Conservation (phyloP, 2,113 vertebrate genomes). For the Melanostigma gelatinosum region DNA sequence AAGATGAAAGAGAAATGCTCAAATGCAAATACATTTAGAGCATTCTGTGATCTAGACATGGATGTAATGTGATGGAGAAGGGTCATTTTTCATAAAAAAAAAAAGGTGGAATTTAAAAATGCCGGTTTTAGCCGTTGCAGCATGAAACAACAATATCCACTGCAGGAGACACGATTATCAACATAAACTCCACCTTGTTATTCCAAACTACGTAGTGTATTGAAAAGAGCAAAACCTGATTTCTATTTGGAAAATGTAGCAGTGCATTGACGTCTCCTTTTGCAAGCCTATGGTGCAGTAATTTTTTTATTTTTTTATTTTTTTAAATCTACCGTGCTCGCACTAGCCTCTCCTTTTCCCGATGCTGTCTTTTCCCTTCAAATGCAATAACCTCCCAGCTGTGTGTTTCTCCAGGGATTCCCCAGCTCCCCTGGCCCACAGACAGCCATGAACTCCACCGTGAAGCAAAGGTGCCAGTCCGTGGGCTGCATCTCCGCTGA, state of each 20-base stretch:
- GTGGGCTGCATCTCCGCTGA: slow-evolving; percentile 54
- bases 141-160: slow-evolving; percentile 32
- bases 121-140: slow-evolving; percentile 19
- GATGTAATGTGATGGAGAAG: slow-evolving; percentile 50
- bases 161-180: slow-evolving; percentile 20
- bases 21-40: slow-evolving; percentile 59
- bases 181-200: slow-evolving; percentile 34
- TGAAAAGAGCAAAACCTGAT: slow-evolving; percentile 33
- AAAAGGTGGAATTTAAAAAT: slow-evolving; percentile 45
- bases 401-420: slow-evolving; percentile 78
- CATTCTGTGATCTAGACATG: slow-evolving; percentile 44
- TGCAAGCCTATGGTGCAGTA: slow-evolving; percentile 35
- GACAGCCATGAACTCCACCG: slow-evolving; percentile 75
- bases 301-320: slow-evolving; percentile 10
- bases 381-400: slow-evolving; percentile 78
- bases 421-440: slow-evolving; percentile 68
- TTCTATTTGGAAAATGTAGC: slow-evolving; percentile 43
- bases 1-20: slow-evolving; percentile 67
- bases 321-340: slow-evolving; percentile 36
- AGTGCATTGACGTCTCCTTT: not conserved
- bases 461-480: slow-evolving; percentile 71
- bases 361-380: slow-evolving; percentile 63
- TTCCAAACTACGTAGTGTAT: slow-evolving; percentile 15
- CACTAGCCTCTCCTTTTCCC: slow-evolving; percentile 41
- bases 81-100: slow-evolving; percentile 36